Conservation (phyloP, 1,140 invertebrate species). For the Apis cerana region DNA sequence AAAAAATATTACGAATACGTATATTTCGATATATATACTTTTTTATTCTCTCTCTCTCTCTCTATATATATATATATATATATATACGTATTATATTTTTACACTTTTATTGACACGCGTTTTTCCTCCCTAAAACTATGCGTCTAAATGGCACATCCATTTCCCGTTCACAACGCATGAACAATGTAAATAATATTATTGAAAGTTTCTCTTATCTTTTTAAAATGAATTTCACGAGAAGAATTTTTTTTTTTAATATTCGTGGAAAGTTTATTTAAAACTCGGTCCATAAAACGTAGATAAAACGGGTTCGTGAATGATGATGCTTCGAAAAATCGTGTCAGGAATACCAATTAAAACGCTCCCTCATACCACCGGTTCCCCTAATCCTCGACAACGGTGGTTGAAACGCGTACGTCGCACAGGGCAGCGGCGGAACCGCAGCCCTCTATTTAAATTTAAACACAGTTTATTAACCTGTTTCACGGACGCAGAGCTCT, state of each 20-base stretch:
- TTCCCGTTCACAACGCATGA: not conserved
- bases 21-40: not conserved
- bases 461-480: conserved; percentile 47
- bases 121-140: too few species aligned
- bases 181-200: not conserved
- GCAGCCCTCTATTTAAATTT: conserved; percentile 44
- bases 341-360: conserved; percentile 18
- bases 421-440: not conserved
- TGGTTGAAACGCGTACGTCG: conserved; percentile 8
- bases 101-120: too few species aligned
- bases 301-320: not conserved
- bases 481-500: not conserved
- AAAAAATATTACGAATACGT: too few species aligned
- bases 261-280: not conserved
- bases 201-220: not conserved
- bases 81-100: too few species aligned
- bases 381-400: not conserved
- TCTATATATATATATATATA: not conserved
- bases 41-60: not conserved
- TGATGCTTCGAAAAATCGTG: not conserved
- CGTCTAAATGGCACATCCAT: not conserved
- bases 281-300: not conserved
- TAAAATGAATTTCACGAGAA: not conserved
- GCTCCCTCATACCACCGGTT: not conserved
- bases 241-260: not conserved